phyloP scores from a whole-genome alignment of 2,797 vertebrate genomes.

The Threskiornis aethiopicus region DNA sequence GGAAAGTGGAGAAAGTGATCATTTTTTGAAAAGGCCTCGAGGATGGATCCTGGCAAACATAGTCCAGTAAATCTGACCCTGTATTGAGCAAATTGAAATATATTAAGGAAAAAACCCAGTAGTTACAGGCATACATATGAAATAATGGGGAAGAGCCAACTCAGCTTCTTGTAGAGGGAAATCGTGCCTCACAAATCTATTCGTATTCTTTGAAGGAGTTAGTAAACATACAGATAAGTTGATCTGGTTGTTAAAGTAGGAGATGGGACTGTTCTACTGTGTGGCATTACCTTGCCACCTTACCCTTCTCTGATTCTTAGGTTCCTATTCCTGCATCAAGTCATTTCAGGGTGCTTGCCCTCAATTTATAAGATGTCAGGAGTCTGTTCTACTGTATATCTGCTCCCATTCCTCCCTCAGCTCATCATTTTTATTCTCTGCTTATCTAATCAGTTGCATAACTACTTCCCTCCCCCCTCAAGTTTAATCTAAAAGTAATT shows the following conservation, averaged over 20 bases:
- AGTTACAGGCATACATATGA: neutral
- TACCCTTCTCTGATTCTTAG: neutral
- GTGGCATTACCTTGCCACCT: neutral
- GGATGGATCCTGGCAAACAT: neutral
- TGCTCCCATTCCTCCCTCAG: neutral
- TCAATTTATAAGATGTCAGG: neutral
- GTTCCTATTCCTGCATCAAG: neutral
- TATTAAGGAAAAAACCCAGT: neutral
- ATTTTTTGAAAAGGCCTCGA: neutral
- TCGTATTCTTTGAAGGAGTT: neutral
- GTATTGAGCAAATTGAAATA: neutral
- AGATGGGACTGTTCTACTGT: neutral
- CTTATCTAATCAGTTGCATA: neutral
- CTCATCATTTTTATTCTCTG: neutral
- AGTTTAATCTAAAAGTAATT: neutral
- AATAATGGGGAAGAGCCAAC: neutral
- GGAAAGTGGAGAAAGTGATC: neutral
- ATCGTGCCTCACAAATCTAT: neutral
- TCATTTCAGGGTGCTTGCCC: neutral
- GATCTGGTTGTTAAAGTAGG: neutral
- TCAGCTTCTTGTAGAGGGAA: neutral
- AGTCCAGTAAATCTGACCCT: neutral
- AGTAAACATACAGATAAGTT: neutral
- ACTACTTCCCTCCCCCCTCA: neutral
- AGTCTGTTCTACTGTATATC: neutral